Percentiles rank a stretch among this genome's conserved stretches.
phyloP scores from a whole-genome alignment of 2,888 invertebrate species.

The Lasioglossum leucozonium region DNA sequence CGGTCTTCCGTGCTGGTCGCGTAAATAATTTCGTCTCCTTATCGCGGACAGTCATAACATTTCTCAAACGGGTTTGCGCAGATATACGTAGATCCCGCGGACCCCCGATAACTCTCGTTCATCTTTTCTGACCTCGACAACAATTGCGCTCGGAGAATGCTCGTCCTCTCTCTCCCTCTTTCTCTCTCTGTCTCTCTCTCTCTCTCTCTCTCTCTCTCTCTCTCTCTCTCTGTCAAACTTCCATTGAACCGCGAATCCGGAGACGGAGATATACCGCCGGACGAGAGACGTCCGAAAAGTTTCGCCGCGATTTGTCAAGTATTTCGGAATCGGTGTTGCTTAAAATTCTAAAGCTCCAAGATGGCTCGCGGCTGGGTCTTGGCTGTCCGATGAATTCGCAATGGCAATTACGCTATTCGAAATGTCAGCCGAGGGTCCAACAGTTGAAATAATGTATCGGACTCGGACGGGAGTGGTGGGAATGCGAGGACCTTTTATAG shows the following conservation, averaged over 20 bases:
- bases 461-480: neutral
- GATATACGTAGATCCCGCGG: neutral
- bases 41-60: slow-evolving; percentile 15
- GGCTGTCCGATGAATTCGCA: neutral
- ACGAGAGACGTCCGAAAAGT: neutral
- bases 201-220: neutral
- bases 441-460: slow-evolving; percentile 5
- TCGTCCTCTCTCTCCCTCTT: neutral
- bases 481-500: slow-evolving; percentile 11
- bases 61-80: neutral
- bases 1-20: slow-evolving; percentile 8
- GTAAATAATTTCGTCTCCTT: slow-evolving; percentile 15
- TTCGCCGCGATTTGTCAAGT: neutral
- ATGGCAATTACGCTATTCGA: neutral
- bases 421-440: slow-evolving; percentile 8
- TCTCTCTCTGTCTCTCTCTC: neutral
- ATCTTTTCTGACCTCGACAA: slow-evolving; percentile 1
- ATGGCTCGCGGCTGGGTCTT: neutral
- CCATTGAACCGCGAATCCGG: neutral
- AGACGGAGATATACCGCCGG: neutral
- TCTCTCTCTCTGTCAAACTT: neutral
- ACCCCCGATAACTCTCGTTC: slow-evolving; percentile 1
- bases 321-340: slow-evolving; percentile 2
- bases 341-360: neutral
- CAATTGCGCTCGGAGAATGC: neutral